These are phyloP conservation scores for Julus scanicus DNA, from an alignment of 2,888 invertebrate species.

Conservation along the genomic window DNA sequence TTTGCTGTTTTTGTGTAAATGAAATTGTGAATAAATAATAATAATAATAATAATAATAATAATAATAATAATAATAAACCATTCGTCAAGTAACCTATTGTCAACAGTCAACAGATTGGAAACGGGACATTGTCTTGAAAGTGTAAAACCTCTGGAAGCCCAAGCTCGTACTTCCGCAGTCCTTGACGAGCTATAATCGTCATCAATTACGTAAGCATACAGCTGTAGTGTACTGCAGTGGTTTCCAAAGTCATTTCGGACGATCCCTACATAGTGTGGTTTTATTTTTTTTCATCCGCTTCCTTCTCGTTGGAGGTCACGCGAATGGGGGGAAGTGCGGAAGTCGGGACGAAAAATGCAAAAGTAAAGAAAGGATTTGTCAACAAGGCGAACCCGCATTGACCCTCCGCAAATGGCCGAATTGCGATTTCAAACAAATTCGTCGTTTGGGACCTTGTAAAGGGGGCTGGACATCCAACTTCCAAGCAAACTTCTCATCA, in stretches of 20 bases:
- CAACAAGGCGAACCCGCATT: neutral
- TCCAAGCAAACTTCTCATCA: neutral
- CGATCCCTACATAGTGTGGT: neutral
- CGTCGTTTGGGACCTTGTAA: too few species aligned
- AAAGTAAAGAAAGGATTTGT: neutral
- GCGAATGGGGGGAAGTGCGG: neutral
- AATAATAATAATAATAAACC: too few species aligned
- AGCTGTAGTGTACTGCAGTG: too few species aligned
- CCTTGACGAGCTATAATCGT: too few species aligned
- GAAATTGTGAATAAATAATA: too few species aligned
- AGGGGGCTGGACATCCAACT: neutral
- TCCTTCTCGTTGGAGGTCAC: neutral
- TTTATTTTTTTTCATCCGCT: neutral
- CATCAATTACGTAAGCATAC: neutral
- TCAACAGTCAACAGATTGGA: too few species aligned
- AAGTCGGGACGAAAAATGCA: neutral
- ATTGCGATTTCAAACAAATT: neutral
- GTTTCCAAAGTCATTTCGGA: neutral
- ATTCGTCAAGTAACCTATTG: too few species aligned
- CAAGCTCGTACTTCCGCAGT: too few species aligned
- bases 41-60: too few species aligned
- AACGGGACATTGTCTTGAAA: neutral
- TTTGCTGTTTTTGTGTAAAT: too few species aligned
- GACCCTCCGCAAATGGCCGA: neutral
- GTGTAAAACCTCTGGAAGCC: neutral